Percentiles rank a stretch among this genome's conserved stretches.
phyloP scores from a whole-genome alignment of 2,797 vertebrate genomes.

The Sebastes taczanowskii region DNA sequence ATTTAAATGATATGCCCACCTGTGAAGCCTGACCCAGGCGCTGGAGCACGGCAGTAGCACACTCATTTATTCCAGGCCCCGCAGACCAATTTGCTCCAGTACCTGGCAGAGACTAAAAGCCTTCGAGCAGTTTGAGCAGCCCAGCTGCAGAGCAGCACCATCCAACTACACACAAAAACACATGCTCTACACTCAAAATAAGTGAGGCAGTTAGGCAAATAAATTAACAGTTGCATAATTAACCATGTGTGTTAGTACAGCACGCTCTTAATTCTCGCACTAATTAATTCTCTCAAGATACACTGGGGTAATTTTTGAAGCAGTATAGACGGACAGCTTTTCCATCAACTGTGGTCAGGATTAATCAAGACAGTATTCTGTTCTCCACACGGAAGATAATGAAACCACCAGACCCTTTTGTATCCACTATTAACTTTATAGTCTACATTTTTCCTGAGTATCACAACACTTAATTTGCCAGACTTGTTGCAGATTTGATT shows the following conservation, averaged over 20 bases:
- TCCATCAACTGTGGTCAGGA: background rate
- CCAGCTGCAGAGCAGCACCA: slow-evolving; percentile 19
- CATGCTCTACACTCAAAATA: background rate
- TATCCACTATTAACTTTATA: background rate
- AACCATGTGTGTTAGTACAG: background rate
- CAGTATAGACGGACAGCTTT: background rate
- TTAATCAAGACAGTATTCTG: background rate
- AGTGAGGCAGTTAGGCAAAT: slow-evolving; percentile 5
- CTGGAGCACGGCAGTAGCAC: background rate
- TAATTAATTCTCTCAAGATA: slow-evolving; percentile 11
- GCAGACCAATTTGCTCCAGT: slow-evolving; percentile 18
- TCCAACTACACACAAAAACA: slow-evolving; percentile 2
- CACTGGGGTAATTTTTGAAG: background rate
- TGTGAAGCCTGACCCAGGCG: background rate
- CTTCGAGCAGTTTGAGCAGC: slow-evolving; percentile 22
- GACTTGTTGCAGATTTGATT: background rate
- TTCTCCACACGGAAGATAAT: background rate
- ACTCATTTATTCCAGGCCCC: slow-evolving; percentile 22
- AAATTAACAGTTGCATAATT: slow-evolving; percentile 22
- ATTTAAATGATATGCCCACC: background rate
- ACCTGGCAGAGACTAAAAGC: slow-evolving; percentile 17
- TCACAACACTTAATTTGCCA: background rate
- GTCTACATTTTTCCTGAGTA: background rate
- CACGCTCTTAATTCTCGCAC: slow-evolving; percentile 2
- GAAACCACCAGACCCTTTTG: background rate